Base-by-base conservation (phyloP, 2,888 invertebrate genomes). In the Tachina fera region DNA sequence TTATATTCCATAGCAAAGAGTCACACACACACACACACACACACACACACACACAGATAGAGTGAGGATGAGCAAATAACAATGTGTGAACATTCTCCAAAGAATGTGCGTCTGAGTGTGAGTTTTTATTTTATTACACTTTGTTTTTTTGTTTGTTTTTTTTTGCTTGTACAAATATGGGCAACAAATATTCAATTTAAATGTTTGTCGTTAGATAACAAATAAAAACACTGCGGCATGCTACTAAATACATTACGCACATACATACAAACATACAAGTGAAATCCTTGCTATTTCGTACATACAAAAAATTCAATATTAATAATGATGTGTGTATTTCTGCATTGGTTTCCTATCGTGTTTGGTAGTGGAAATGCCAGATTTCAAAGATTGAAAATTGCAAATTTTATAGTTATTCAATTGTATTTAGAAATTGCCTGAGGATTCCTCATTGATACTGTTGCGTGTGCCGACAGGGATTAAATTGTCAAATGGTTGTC, bases 131-230 rank as follows among this genome's bases (percentile, higher is more conserved):
- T 74, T 71, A 67, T 61, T 76, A 53, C 0, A 43, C 6, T 81
- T 45, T 41, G 13, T n/a, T n/a, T 22, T 51, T 22, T 11, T 19
- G n/a, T n/a, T 19, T 39, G 16, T 63, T 60, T 31, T 63, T 60
- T 11, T 3, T 53, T 63, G 51, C 51, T 56, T 68, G 68, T 74
- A 31, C 76, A 80, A 84, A 80, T 80, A 80, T 84, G 84, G 80
- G 71, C 84, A 80, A 82, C 85, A 86, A 79, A 83, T 83, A 74
- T 80, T 83, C 83, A 86, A 80, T 86, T 86, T 83, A 81, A 86
- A 86, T 86, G 86, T 86, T 86, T 86, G 86, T 81, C 76, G 68
- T 86, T 80, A 80, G 86, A 83, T 83, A 83, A 86, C 77, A 72
- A 86, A 86, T 77, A 83, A 80, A 82, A 86, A 77, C 60, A 83